Conservation (phyloP, 2,888 invertebrate species). For the Aporophyla nigra region DNA sequence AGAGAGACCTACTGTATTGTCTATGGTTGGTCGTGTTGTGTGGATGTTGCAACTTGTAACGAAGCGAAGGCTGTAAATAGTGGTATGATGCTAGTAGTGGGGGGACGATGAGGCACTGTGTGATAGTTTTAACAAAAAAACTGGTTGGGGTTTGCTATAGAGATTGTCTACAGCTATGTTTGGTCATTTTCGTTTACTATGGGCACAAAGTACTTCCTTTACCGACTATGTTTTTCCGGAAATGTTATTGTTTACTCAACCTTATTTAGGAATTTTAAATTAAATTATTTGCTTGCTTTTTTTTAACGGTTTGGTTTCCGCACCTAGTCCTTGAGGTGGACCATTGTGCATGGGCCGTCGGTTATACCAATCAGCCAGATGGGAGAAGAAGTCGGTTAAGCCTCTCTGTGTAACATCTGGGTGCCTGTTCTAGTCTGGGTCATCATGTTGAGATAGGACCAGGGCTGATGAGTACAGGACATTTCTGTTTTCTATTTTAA, state of each 20-base stretch:
- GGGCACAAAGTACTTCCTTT: background rate
- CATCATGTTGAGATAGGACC: no score
- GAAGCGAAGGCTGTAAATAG: slow-evolving; percentile 38
- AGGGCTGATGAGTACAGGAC: no score
- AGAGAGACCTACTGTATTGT: background rate
- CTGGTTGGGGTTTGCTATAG: slow-evolving; percentile 19
- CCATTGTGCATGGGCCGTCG: no score
- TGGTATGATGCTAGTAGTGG: slow-evolving; percentile 40
- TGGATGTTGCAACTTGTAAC: slow-evolving; percentile 48
- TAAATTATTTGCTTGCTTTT: background rate
- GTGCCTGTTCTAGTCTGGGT: no score
- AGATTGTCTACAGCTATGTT: background rate
- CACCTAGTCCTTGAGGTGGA: no score
- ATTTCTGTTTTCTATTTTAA: no score
- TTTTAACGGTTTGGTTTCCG: no score
- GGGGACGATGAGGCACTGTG: slow-evolving; percentile 22
- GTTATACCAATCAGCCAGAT: no score
- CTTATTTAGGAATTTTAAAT: background rate
- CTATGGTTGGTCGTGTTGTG: slow-evolving; percentile 6
- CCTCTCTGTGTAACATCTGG: no score
- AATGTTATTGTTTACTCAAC: background rate
- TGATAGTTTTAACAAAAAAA: slow-evolving; percentile 20
- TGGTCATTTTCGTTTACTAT: slow-evolving; percentile 26
- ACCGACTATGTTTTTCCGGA: background rate
- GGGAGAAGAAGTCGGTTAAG: no score